phyloP scores from a whole-genome alignment of 2,797 vertebrate genomes.

The Vipera latastei region DNA sequence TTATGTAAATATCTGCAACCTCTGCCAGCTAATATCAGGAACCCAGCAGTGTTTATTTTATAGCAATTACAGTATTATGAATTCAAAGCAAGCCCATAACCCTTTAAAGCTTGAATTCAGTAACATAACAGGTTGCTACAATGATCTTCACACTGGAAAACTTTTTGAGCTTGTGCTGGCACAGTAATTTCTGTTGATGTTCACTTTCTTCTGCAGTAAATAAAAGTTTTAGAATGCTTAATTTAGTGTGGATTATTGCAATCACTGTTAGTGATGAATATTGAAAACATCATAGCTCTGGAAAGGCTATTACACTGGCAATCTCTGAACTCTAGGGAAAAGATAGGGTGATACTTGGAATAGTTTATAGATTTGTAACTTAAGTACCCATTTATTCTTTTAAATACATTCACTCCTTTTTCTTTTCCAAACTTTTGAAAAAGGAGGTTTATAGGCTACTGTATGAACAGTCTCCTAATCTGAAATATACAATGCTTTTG shows the following conservation, averaged over 20 bases:
- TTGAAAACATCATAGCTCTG: conserved; percentile 15
- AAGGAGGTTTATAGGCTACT: neutral
- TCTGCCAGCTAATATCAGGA: neutral
- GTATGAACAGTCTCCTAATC: neutral
- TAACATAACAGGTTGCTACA: conserved; percentile 1
- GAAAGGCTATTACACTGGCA: neutral
- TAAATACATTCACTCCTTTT: neutral
- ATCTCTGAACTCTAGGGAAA: neutral
- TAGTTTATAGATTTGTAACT: neutral
- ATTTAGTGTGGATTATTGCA: conserved; percentile 32
- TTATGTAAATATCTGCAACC: conserved; percentile 14
- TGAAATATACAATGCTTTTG: neutral
- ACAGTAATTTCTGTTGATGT: conserved; percentile 16
- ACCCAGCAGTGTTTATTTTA: conserved; percentile 10
- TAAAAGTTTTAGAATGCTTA: conserved; percentile 31
- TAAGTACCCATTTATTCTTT: neutral
- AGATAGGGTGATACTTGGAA: neutral
- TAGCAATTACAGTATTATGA: conserved; percentile 29
- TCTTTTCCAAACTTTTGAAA: neutral
- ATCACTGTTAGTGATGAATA: conserved; percentile 18
- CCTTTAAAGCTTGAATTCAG: conserved; percentile 28
- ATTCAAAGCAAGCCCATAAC: neutral
- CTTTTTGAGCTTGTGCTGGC: conserved; percentile 23
- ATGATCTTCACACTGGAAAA: conserved; percentile 4
- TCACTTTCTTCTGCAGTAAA: conserved; percentile 18